Base-by-base conservation (phyloP, 1,140 invertebrate genomes). In the Lethrus apterus region DNA sequence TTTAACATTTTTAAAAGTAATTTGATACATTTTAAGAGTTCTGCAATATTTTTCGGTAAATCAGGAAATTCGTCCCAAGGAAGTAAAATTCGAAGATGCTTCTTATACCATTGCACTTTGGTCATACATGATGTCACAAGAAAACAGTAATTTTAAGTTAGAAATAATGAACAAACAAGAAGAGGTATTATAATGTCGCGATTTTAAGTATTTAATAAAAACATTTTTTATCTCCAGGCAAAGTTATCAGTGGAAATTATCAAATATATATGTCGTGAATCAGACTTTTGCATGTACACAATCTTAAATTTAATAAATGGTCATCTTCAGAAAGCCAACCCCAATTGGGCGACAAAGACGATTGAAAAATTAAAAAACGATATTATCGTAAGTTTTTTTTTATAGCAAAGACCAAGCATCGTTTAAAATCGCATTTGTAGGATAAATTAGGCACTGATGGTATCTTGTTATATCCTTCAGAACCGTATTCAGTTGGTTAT, bases 401-500 rank as follows among this genome's bases (percentile, higher is more conserved):
- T 7, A 7, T 34, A 15, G n/a, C 4, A 24, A 2, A 13, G 3
- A 29, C 7, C 24, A 29, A 7, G 19, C 20, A 15, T 18, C 30
- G 15, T 21, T 40, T 1, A 40, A 11, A 15, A 26, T 7, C 20
- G n/a, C 18, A 26, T 58, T 64, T 59, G 21, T 57, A 86, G 78
- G 71, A 81, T 17, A 66, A 83, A 42, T 70, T 95, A 9, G 80
- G 82, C 11, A 69, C 83, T 2, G 76, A 93, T 68, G 89, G 87
- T 0, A 79, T 98, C 5, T 69, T 97, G 2, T 59, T 97, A 23
- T 94, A 86, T 66, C 90, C 92, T 15, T 82, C 85, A 1, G 80
- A 84, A 47, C 89, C 93, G 1, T 74, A 73, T 13, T 68, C 84
- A n/a, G 90, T 92, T 1, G 83, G 81, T 4, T 89, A 90, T 62